Base-by-base conservation (phyloP, 1,140 invertebrate species). In the Trachymyrmex septentrionalis region DNA sequence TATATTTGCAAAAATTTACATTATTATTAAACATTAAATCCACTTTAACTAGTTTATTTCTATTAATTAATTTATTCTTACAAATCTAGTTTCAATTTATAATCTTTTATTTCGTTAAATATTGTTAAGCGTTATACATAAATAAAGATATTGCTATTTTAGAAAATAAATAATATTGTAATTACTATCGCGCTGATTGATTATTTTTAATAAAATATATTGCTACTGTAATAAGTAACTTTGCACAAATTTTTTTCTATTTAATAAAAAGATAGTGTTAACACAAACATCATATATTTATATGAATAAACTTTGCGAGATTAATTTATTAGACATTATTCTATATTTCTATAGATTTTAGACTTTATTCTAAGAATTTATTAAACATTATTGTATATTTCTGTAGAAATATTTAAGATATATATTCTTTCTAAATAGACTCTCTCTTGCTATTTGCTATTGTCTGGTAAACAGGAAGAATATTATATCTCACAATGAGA, bases 381-480 rank as follows among this genome's bases (percentile, higher is more conserved):
- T 38, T 38, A 38, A 5, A 38, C 1, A 34, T 71, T 27, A 71
- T n/a, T 27, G 3, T 9, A 27, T 38, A 66, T 66, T 19, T 55
- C 21, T 72, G 7, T 82, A 24, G 2, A 61, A 2, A 16, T 0
- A 48, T 50, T 69, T 2, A 21, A 9, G 19, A 44, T 14, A 44
- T 27, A 38, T 48, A 44, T 67, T 50, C 14, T 50, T 4, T 38
- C 30, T 84, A 57, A 80, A 80, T n/a, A 27, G 14, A 24, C 24
- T 30, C 24, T 61, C 80, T 48, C 30, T 24, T 34, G 2, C 7
- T 61, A 38, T 44, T 69, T 24, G 57, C 73, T 9, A 76, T 75
- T 73, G 53, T 85, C 59, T 85, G 16, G 61, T 66, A 76, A 27
- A 53, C 44, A 27, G 61, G n/a, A 55, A 66, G 61, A 85, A 78